A percentile compares a stretch with the other conserved stretches of the same genome.
These are phyloP conservation scores for Cerceris rybyensis DNA, from an alignment of 2,888 invertebrate species.

Conservation along the genomic window DNA sequence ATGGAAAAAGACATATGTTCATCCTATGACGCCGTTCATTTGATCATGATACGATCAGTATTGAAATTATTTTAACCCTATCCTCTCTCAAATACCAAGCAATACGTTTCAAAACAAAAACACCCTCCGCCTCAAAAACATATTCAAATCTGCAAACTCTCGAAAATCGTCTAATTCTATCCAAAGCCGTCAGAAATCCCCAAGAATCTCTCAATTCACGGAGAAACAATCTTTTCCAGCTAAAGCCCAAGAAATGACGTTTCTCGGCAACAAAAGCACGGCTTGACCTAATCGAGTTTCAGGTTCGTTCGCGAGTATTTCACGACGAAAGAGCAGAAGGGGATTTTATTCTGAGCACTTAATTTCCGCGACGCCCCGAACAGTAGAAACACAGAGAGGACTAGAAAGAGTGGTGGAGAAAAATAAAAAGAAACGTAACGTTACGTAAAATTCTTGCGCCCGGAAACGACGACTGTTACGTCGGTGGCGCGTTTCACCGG, in stretches of 20 bases:
- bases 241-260: background rate
- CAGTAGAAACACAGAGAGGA: background rate
- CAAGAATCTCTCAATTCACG: too few species aligned
- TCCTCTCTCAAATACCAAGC: too few species aligned
- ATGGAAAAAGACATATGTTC: too few species aligned
- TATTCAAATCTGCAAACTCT: too few species aligned
- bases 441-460: constrained; percentile 50
- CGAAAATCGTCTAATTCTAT: too few species aligned
- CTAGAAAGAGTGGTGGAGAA: constrained; percentile 22
- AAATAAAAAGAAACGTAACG: constrained; percentile 42
- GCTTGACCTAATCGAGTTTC: constrained; percentile 2
- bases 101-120: too few species aligned
- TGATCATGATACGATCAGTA: too few species aligned
- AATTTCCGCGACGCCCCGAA: constrained; percentile 44
- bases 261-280: background rate
- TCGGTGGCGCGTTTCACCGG: constrained; percentile 37
- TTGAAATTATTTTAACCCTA: too few species aligned
- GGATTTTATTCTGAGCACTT: constrained; percentile 44
- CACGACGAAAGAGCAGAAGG: background rate
- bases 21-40: too few species aligned
- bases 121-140: too few species aligned
- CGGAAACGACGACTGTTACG: constrained; percentile 46
- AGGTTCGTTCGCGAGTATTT: constrained; percentile 10
- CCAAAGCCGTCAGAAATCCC: too few species aligned
- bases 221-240: too few species aligned